These are phyloP conservation scores for Poecilobothrus nobilitatus DNA, from an alignment of 2,888 invertebrate genomes.

Conservation along the genomic window DNA sequence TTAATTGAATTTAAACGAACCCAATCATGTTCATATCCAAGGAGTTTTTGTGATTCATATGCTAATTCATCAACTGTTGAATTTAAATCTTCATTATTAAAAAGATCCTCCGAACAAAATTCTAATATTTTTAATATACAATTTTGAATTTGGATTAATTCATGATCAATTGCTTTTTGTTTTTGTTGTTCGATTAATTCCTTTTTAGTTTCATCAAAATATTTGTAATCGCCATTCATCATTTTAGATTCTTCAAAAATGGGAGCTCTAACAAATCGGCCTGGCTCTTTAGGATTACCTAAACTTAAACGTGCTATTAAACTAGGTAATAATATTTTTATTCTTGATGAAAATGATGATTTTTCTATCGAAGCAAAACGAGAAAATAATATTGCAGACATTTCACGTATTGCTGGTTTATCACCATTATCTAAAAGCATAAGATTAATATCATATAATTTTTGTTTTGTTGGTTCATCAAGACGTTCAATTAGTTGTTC, in stretches of 20 bases:
- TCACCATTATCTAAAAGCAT: constrained; percentile 61
- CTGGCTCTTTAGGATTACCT: constrained; percentile 45
- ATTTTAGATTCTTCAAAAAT: constrained; percentile 18
- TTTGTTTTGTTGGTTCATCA: constrained; percentile 50
- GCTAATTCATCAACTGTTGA: constrained; percentile 49
- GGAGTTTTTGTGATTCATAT: constrained; percentile 59
- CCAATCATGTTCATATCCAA: constrained; percentile 80
- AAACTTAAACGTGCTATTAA: constrained; percentile 48
- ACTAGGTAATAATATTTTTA: constrained; percentile 52
- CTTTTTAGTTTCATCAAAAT: constrained; percentile 23
- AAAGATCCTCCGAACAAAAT: constrained; percentile 53
- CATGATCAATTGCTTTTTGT: constrained; percentile 61
- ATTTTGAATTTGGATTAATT: constrained; percentile 64
- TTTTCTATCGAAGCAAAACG: constrained; percentile 72
- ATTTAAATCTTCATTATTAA: constrained; percentile 36
- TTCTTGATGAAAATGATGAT: constrained; percentile 57
- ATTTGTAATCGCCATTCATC: not conserved
- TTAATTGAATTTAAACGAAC: constrained; percentile 71
- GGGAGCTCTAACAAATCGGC: constrained; percentile 45
- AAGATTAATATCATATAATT: constrained; percentile 60
- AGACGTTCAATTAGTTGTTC: constrained; percentile 58
- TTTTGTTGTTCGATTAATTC: constrained; percentile 46
- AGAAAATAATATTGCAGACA: constrained; percentile 71
- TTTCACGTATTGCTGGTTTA: constrained; percentile 59
- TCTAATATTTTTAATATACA: constrained; percentile 59